Evolutionary conservation across 2,888 invertebrate species (phyloP).

Genomic region (Tubulanus polymorphus): DNA sequence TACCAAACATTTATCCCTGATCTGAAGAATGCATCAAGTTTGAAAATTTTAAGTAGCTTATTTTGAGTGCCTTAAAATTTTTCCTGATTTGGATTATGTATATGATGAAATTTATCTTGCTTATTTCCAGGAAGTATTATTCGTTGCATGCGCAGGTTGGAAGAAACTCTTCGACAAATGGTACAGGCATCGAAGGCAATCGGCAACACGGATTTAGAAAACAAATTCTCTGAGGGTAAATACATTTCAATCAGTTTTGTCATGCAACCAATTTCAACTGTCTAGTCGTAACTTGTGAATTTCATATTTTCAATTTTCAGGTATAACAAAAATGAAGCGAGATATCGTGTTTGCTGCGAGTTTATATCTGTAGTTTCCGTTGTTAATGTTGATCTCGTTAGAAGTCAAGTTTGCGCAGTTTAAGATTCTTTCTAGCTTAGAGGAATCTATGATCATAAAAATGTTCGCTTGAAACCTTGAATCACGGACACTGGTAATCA

Average conservation of each 20-base stretch:
- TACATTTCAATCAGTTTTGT: too few relatives aligned
- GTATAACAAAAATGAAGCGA: conserved; percentile 80
- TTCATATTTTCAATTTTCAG: conserved; percentile 34
- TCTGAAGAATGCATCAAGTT: too few relatives aligned
- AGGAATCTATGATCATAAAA: too few relatives aligned
- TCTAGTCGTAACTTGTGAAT: too few relatives aligned
- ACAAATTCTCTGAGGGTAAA: conserved; percentile 86
- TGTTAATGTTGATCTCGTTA: too few relatives aligned
- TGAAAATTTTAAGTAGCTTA: neutral
- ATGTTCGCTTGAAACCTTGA: too few relatives aligned
- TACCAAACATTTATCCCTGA: too few relatives aligned
- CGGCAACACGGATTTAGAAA: conserved; percentile 91
- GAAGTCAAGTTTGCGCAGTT: too few relatives aligned
- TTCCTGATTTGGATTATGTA: neutral
- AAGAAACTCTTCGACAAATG: conserved; percentile 92
- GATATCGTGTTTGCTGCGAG: conserved; percentile 99
- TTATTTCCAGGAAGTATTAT: conserved; percentile 68
- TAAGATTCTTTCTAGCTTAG: too few relatives aligned
- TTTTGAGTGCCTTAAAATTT: neutral
- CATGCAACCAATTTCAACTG: too few relatives aligned
- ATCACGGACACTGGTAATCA: too few relatives aligned
- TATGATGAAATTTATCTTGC: neutral
- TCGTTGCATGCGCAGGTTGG: conserved; percentile 90
- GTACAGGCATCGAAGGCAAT: conserved; percentile 95
- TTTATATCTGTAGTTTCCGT: conserved; percentile 79